Evolutionary conservation across 2,888 invertebrate species (phyloP), one percentile per base, ranked within the genome.

Genomic region (Aphidoletes aphidimyza): DNA sequence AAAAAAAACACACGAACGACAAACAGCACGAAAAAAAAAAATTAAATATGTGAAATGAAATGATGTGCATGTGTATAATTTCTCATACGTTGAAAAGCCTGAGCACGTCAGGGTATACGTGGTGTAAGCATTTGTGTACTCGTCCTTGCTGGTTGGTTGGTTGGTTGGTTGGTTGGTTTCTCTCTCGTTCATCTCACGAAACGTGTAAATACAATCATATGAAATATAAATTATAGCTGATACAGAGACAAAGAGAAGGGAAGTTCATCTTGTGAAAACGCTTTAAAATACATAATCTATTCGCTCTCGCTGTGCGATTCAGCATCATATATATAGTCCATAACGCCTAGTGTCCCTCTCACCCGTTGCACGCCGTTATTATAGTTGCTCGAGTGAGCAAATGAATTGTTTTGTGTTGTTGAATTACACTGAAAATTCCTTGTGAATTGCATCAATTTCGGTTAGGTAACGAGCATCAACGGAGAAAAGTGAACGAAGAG

Each of bases 201-300:
- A 69, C 69, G 69, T 69, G 69, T 69, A 69, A 69, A 69, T 69
- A 69, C 30, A 69, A 69, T 69, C 69, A 69, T 69, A 69, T 69
- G 69, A 69, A 69, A 69, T 69, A 69, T 69, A 69, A 69, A 69
- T 69, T 69, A 69, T 69, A 69, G 30, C 69, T 30, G 69, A 30
- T 69, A 54, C 26, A 69, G 69, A 69, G 69, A 69, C 69, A 69
- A 69, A 69, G 69, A 69, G 69, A 30, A 69, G 69, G 69, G 69
- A 69, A 69, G 30, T n/a, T 69, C 34, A 69, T 69, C 69, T 69
- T 69, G 69, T 69, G 69, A 69, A 39, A 69, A 30, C 30, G 69
- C 69, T 69, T 69, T 69, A 30, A 69, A 69, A 69, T 69, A 34
- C n/a, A n/a, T 17, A 2, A 69, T 69, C 69, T 30, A 69, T 42